Conservation (phyloP, 1,140 invertebrate genomes). For the Patella vulgata region DNA sequence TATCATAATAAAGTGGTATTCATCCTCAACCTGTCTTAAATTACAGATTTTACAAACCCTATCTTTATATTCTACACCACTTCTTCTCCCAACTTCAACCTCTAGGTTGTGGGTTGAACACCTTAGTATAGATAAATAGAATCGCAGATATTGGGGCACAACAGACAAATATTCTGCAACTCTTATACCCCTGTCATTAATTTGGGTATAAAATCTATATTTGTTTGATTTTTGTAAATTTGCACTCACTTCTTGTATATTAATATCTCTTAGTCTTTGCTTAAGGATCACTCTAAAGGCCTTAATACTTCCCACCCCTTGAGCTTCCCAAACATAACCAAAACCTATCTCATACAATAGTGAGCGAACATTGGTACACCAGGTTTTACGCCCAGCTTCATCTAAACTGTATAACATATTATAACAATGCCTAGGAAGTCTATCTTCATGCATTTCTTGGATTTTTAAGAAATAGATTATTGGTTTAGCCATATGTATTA, state of each 20-base stretch:
- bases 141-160: too few relatives aligned
- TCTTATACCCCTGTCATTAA: too few relatives aligned
- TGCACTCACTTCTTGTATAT: not conserved
- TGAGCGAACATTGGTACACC: not conserved
- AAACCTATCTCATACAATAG: slow-evolving; percentile 1
- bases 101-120: too few relatives aligned
- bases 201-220: too few relatives aligned
- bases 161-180: too few relatives aligned
- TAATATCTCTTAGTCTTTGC: slow-evolving; percentile 8
- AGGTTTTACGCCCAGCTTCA: not conserved
- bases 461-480: slow-evolving; percentile 5
- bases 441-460: not conserved
- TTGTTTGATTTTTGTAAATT: too few relatives aligned
- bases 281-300: slow-evolving; percentile 3
- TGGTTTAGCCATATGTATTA: slow-evolving; percentile 4
- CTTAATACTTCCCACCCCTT: not conserved
- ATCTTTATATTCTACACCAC: too few relatives aligned
- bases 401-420: not conserved
- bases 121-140: too few relatives aligned
- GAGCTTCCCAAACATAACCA: not conserved
- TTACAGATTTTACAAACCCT: too few relatives aligned
- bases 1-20: too few relatives aligned
- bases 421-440: slow-evolving; percentile 6
- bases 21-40: too few relatives aligned
- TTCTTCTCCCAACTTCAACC: too few relatives aligned